Conservation (phyloP, 2,888 invertebrate species). For the Himalopsyche anomala region DNA sequence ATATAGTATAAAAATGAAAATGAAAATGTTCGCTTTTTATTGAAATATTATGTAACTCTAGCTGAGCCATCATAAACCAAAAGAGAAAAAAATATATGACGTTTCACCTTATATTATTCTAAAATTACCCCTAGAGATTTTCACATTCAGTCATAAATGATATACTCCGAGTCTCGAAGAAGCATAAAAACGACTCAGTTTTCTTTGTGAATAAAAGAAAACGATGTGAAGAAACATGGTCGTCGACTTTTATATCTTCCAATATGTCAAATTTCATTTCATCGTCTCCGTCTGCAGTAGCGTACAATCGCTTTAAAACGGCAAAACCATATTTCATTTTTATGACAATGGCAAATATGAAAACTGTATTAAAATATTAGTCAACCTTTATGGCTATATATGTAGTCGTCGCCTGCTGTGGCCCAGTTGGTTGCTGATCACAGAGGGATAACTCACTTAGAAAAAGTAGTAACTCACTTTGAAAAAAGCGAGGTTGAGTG, state of each 20-base stretch:
- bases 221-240: constrained; percentile 17
- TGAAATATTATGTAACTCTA: neutral
- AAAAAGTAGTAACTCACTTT: too few species aligned
- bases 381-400: too few species aligned
- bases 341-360: too few species aligned
- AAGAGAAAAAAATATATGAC: neutral
- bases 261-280: constrained; percentile 42
- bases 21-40: neutral
- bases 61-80: neutral
- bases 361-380: too few species aligned
- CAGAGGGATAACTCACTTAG: too few species aligned
- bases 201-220: neutral
- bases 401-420: too few species aligned
- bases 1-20: too few species aligned
- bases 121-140: constrained; percentile 1
- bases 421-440: too few species aligned
- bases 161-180: neutral
- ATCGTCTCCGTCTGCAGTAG: too few species aligned
- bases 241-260: constrained; percentile 35
- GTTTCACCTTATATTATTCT: neutral
- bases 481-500: too few species aligned
- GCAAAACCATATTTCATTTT: too few species aligned
- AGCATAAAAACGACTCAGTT: neutral
- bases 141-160: constrained; percentile 38
- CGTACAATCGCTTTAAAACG: too few species aligned